Percentiles rank a stretch among this genome's conserved stretches.
phyloP scores from a whole-genome alignment of 2,888 invertebrate genomes.

The Hedya salicella region DNA sequence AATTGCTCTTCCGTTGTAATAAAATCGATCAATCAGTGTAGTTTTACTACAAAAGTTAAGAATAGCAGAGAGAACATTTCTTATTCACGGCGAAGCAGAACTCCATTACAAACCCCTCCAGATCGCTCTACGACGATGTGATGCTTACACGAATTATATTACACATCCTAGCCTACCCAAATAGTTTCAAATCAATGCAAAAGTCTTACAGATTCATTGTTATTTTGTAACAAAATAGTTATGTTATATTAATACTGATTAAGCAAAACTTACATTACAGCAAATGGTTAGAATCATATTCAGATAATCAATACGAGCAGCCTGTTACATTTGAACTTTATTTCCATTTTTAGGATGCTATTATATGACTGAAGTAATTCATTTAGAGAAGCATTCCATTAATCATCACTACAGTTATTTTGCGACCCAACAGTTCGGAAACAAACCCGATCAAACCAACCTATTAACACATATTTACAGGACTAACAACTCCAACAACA shows the following conservation, averaged over 20 bases:
- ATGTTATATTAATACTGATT: constrained; percentile 63
- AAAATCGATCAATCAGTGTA: constrained; percentile 30
- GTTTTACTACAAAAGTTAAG: constrained; percentile 28
- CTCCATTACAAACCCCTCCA: background rate
- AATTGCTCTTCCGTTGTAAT: constrained; percentile 32
- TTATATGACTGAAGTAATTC: constrained; percentile 2
- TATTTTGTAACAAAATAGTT: constrained; percentile 47
- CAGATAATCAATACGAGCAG: constrained; percentile 25
- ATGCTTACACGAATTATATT: constrained; percentile 58
- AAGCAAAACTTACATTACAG: constrained; percentile 45
- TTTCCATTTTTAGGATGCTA: constrained; percentile 12
- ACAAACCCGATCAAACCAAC: constrained; percentile 46
- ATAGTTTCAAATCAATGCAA: constrained; percentile 51
- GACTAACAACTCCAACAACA: constrained; percentile 64
- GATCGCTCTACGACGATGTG: constrained; percentile 52
- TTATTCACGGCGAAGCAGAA: constrained; percentile 21
- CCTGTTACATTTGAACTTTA: constrained; percentile 23
- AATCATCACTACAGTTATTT: constrained; percentile 20
- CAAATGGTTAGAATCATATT: constrained; percentile 26
- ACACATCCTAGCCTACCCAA: constrained; percentile 55
- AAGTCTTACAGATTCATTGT: constrained; percentile 45
- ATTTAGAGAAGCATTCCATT: constrained; percentile 21
- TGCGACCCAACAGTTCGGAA: constrained; percentile 16
- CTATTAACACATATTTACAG: constrained; percentile 59
- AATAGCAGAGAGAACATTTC: constrained; percentile 24